Evolutionary conservation across 1,140 invertebrate genomes (phyloP).

Genomic region (Penaeus chinensis): DNA sequence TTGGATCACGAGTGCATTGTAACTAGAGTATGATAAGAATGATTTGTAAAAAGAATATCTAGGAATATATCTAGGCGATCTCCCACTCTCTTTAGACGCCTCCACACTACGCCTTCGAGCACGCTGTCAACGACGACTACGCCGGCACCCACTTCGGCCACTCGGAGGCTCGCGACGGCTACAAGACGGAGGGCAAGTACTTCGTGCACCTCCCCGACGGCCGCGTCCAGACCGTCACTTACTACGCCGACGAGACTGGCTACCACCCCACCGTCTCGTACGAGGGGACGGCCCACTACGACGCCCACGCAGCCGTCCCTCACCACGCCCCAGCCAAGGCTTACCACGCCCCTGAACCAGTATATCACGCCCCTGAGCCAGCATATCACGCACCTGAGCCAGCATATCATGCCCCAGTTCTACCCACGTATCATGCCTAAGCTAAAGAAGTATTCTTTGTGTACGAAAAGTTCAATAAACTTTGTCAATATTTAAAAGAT

Average conservation of each 20-base stretch:
- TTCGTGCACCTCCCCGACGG: background rate
- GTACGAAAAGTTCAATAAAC: too few species aligned
- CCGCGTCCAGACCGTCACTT: conserved; percentile 13
- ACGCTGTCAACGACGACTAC: conserved; percentile 11
- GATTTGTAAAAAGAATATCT: too few species aligned
- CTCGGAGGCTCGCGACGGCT: conserved; percentile 2
- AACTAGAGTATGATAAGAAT: too few species aligned
- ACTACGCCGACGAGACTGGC: conserved; percentile 9
- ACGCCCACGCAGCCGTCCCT: background rate
- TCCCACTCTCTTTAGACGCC: background rate
- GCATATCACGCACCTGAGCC: too few species aligned
- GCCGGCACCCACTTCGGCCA: conserved; percentile 10
- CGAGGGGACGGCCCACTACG: background rate
- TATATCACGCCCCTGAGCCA: too few species aligned
- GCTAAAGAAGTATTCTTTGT: too few species aligned
- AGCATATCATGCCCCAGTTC: too few species aligned
- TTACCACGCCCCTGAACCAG: too few species aligned
- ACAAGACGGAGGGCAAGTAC: conserved; percentile 6
- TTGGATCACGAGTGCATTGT: too few species aligned
- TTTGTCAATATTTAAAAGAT: too few species aligned
- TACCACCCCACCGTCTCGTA: conserved; percentile 13
- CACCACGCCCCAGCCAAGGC: too few species aligned
- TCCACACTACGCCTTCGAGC: background rate
- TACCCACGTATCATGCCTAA: too few species aligned
- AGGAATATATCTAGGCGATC: background rate